Percentiles rank a stretch among this genome's conserved stretches.
phyloP scores from a whole-genome alignment of 2,797 vertebrate species.

The Anguilla megastoma region DNA sequence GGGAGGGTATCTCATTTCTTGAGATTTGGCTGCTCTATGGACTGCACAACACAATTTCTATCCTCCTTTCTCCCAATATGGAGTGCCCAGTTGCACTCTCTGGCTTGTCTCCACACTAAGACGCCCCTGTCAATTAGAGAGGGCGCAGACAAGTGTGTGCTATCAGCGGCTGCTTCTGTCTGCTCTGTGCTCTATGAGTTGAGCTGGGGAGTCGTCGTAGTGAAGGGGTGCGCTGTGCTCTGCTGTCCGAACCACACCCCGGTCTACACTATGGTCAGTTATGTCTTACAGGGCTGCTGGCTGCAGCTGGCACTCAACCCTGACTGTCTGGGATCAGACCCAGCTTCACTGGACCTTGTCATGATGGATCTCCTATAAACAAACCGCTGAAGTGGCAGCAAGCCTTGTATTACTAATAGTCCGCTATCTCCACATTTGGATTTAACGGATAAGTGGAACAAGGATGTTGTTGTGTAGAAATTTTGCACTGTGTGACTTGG shows the following conservation, averaged over 20 bases:
- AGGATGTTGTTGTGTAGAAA: background rate
- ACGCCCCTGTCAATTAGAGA: background rate
- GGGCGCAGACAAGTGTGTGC: background rate
- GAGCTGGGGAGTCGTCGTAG: background rate
- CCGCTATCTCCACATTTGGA: background rate
- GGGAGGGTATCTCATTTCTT: no score
- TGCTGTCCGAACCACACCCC: background rate
- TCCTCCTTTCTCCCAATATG: no score
- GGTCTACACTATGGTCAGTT: background rate
- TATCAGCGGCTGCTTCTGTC: background rate
- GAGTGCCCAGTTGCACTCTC: background rate
- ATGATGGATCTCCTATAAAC: background rate
- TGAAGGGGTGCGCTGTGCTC: background rate
- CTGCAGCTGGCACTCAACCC: background rate
- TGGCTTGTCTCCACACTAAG: background rate
- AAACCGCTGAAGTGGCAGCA: background rate
- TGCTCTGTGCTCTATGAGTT: background rate
- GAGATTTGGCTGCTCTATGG: background rate
- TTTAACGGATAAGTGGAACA: background rate
- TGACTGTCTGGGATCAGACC: background rate
- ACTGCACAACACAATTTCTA: background rate
- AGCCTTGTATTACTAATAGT: background rate
- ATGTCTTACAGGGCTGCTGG: background rate
- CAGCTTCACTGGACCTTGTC: background rate
- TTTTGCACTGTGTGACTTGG: background rate